Base-by-base conservation (phyloP, 64 coral and sea anemone species). In the Montipora capricornis region DNA sequence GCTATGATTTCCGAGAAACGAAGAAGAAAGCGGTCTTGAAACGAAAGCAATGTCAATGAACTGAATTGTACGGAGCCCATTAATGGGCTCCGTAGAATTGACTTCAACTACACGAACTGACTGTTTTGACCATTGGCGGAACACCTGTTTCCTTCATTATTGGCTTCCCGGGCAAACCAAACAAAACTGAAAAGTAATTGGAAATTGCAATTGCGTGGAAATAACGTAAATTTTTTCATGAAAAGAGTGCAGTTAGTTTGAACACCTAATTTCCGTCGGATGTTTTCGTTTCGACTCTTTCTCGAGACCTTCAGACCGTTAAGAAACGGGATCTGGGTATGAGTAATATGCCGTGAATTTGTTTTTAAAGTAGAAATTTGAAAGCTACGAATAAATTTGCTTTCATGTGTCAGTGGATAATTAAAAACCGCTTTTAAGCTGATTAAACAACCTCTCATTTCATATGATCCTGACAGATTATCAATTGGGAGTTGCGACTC, bases 391-490 rank as follows among this genome's bases (percentile, higher is more conserved):
- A 47, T 44, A 47, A 13, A 37, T 5, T 19, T 0, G 20, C 80
- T 62, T 81, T 84, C 61, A 14, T 44, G 6, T 13, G 11, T 4
- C 12, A 19, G 16, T 67, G 68, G 47, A 20, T 73, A 57, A 57
- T 8, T 6, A 57, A 8, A 70, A 86, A 86, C 37, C 82, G 71
- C 44, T 49, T 49, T 4, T 8, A 13, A 8, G 44, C 64, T 86
- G 82, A 86, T 70, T 68, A 86, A 86, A 86, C 71, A 86, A 73
- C 24, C 16, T 47, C 47, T 50, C 19, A 22, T 49, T 50, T 7
- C 15, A 11, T 48, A 1, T 47, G 67, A 2, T 12, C 4, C 11
- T 16, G 3, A 14, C 14, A 15, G 14, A 16, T 64, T 64, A 64
- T 64, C 9, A 64, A 3, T 16, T 11, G 14, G 4, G 3, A 64